A percentile compares a stretch with the other conserved stretches of the same genome.
Evolutionary conservation across 2,113 vertebrate genomes (phyloP).

Genomic region (Mellivora capensis): DNA sequence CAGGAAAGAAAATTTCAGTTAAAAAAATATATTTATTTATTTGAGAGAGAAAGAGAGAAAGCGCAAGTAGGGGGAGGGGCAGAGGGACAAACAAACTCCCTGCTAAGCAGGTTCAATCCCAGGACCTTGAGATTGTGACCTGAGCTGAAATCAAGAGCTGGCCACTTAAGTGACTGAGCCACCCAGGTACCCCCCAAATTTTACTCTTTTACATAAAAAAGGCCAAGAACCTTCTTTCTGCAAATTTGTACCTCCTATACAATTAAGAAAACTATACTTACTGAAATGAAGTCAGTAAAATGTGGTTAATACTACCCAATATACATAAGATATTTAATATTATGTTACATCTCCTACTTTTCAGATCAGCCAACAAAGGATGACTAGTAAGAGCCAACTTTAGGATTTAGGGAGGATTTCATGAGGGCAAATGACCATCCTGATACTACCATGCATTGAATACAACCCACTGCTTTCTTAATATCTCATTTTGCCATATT

Average conservation of each 20-base stretch:
- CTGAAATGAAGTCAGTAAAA: constrained; percentile 5
- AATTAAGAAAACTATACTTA: background rate
- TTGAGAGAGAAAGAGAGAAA: background rate
- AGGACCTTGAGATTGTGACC: background rate
- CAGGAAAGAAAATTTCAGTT: background rate
- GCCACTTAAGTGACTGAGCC: background rate
- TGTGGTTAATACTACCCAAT: background rate
- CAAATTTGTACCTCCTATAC: background rate
- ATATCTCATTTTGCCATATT: background rate
- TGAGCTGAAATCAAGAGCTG: background rate
- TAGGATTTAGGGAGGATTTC: background rate
- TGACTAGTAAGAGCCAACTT: background rate
- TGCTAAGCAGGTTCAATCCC: background rate
- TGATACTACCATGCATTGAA: background rate
- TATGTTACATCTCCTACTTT: background rate
- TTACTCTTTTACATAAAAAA: background rate
- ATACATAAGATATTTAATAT: background rate
- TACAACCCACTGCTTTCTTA: background rate
- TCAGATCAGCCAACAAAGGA: background rate
- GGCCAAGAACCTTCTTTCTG: background rate
- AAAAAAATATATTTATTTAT: background rate
- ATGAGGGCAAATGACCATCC: background rate
- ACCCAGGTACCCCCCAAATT: background rate
- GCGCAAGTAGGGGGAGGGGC: background rate
- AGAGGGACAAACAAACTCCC: background rate